phyloP scores from a whole-genome alignment of 2,113 vertebrate species.

The Tamias sibiricus region DNA sequence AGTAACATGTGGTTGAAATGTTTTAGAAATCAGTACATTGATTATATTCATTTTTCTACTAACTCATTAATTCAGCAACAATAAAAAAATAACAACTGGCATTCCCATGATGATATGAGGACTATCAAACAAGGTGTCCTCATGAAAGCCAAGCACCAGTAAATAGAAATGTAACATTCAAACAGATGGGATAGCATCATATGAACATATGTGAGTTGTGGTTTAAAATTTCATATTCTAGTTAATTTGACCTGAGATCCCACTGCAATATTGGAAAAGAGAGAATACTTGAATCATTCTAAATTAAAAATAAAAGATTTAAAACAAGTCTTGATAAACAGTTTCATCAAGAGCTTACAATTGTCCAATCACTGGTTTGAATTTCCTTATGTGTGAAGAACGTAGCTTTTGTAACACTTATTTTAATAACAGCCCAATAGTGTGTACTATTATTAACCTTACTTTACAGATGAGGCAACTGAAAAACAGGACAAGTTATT shows the following conservation, averaged over 20 bases:
- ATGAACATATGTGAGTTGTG: neutral
- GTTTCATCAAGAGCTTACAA: neutral
- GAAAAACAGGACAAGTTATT: neutral
- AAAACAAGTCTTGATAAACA: neutral
- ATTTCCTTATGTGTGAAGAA: neutral
- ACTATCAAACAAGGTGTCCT: neutral
- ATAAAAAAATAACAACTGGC: slow-evolving; percentile 30
- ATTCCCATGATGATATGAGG: neutral
- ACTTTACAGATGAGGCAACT: neutral
- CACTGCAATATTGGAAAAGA: neutral
- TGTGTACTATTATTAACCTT: neutral
- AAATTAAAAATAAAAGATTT: neutral
- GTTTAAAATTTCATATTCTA: neutral
- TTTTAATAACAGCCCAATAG: neutral
- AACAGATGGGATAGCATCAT: slow-evolving; percentile 30
- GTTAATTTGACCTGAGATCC: slow-evolving; percentile 9
- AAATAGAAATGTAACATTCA: slow-evolving; percentile 44
- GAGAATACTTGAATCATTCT: neutral
- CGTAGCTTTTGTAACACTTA: too few relatives aligned
- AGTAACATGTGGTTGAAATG: neutral
- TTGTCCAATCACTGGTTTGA: neutral
- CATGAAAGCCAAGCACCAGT: neutral
- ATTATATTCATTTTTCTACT: neutral
- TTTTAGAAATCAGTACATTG: slow-evolving; percentile 1
- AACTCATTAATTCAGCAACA: slow-evolving; percentile 51